Evolutionary conservation across 2,797 vertebrate genomes (phyloP), one percentile per base, ranked within the genome.

Genomic region (Cercopithecus petaurista): DNA sequence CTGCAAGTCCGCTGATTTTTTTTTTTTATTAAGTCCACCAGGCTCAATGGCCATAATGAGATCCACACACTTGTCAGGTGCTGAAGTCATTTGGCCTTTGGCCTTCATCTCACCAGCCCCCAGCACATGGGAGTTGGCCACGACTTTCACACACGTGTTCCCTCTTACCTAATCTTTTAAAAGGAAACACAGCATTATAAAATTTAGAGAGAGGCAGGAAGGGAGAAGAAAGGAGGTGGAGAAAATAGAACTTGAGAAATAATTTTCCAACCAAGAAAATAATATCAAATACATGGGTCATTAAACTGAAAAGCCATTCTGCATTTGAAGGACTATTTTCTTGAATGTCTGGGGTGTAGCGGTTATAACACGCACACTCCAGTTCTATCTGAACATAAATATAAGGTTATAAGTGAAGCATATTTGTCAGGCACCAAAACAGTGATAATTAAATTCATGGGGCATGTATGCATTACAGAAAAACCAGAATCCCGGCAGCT

Each of bases 51-150:
- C 67, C 75, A 22, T 98, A 97, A 98, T 98, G 97, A 98, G 97
- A 97, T 97, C 95, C 97, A 98, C 96, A 98, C 96, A 97, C 94
- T 97, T 82, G 94, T 97, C 97, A 97, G 96, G 96, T 97, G 91
- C 93, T 96, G 77, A 96, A 97, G 91, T 96, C 96, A 93, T 97
- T 95, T 94, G 97, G 83, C 96, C 96, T 98, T 98, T 97, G 95
- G 75, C 97, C 96, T 95, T 82, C 28, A 59, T 84, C 95, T 96
- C 91, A 73, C 95, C 28, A 52, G 93, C 92, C 83, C 83, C 59
- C 30, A 39, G 26, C 95, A 92, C 96, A 70, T 50, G 86, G 88
- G 70, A 97, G 46, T 77, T 48, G 48, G 36, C 93, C 89, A 67
- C 5, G 8, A 96, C 84, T 97, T 97, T 97, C 89, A 97, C 97